Base-by-base conservation (phyloP, 2,113 vertebrate genomes). In the Tenebrosternarchus preto region DNA sequence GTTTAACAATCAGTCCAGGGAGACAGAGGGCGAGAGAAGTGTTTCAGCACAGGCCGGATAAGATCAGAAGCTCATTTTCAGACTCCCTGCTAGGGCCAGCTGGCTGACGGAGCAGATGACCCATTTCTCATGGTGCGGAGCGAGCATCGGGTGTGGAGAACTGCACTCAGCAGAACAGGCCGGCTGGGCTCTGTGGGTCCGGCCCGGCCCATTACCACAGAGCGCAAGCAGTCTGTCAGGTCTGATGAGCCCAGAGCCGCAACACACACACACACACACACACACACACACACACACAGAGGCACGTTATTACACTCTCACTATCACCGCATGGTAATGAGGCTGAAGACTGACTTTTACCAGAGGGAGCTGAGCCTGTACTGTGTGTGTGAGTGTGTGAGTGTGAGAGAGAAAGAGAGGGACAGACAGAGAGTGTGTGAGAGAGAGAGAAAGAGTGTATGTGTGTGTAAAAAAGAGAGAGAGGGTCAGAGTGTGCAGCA, bases 11-110 rank as follows among this genome's bases (percentile, higher is more conserved):
- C 56, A 17, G 70, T 70, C 71, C 33, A 36, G 75, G 70, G 60
- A 39, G 64, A 68, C 19, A 39, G 16, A 53, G 73, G 59, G 29
- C 22, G 8, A 60, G 22, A 64, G 53, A 67, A 61, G 31, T 27
- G 57, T 56, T 80, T 80, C 57, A 59, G 22, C 53, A 67, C 11
- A 24, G 66, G 70, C 11, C 24, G 20, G 68, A 82, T 82, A 82
- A 66, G 80, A 82, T 78, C 75, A 67, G 59, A 57, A 66, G 61
- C 74, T 77, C 53, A 68, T 77, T 82, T 82, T 56, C 57, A 77
- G 66, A 33, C 50, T 31, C 75, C 8, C 17, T 72, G 39, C 80
- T 75, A 82, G 75, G 59, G 20, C 74, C 67, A 24, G 43, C 43
- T 77, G 22, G 43, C 61, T 55, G 75, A 36, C 33, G 27, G 16